Evolutionary conservation across 2,888 invertebrate species (phyloP), one percentile per base, ranked within the genome.

Genomic region (Conus canariensis): DNA sequence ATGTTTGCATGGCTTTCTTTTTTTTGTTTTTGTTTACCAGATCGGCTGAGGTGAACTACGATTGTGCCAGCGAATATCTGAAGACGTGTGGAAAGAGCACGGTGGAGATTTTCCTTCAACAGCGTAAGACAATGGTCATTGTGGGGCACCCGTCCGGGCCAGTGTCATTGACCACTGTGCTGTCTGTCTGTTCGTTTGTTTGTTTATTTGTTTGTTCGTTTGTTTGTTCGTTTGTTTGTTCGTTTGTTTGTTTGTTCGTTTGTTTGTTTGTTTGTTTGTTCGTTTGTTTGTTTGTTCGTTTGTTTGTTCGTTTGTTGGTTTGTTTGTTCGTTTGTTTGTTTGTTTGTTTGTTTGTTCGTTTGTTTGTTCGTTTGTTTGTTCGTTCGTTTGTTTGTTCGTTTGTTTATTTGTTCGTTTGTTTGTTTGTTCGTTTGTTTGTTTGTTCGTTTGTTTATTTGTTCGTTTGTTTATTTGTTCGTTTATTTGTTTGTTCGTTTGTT

Each of bases 31-130:
- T 0, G 70, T 77, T 30, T 45, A 67, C 0, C 86, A 87, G 86
- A 60, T 87, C 86, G 1, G 70, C 86, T 10, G 86, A 87, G 10
- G 86, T 87, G 67, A 30, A 87, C 67, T 87, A 87, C 22, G 86
- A 87, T 22, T 87, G 86, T 56, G 86, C 86, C 67, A 45, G 45
- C 3, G 45, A 87, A 45, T 12, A 87, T 60, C 67, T 87, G 19
- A 64, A 87, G 67, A 8, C 45, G 7, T 87, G 86, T 59, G 86
- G 45, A 0, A 45, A 87, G 30, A 25, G 25, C 7, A 87, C 86
- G 0, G 6, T 45, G 12, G 86, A 87, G 25, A 87, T 87, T 60
- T 87, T 59, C 22, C 86, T 87, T 19, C n/a, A 87, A 12, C 86
- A 87, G 14, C 12, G 86, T 87, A 25, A 87, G 86, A 58, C 19